These are phyloP conservation scores for Megalurothrips usitatus DNA, from an alignment of 2,888 invertebrate genomes.

Conservation along the genomic window DNA sequence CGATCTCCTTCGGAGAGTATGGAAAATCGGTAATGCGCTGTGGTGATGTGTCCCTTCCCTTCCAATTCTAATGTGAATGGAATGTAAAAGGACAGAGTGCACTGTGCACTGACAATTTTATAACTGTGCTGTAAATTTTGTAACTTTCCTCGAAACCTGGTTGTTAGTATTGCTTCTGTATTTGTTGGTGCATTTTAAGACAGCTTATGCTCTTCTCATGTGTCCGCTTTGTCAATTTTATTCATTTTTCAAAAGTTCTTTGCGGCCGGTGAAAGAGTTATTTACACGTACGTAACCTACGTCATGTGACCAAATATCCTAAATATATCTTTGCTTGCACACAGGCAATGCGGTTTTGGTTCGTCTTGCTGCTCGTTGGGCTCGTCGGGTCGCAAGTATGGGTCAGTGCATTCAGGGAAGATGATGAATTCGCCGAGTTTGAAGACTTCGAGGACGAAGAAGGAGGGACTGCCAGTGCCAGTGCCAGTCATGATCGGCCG, in stretches of 20 bases:
- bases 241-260: background rate
- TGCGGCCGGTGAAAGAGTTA: background rate
- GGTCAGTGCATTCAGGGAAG: constrained; percentile 49
- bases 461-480: constrained; percentile 42
- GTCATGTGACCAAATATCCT: background rate
- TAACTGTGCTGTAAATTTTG: background rate
- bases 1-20: background rate
- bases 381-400: constrained; percentile 47
- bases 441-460: constrained; percentile 78
- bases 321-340: background rate
- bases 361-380: constrained; percentile 46
- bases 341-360: constrained; percentile 47
- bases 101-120: background rate
- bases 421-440: constrained; percentile 92
- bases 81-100: background rate
- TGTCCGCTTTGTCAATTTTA: background rate
- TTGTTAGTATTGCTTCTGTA: background rate
- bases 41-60: background rate
- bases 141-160: background rate
- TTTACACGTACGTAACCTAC: background rate
- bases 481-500: constrained; percentile 26
- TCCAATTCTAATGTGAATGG: background rate
- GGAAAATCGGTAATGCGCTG: background rate
- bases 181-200: background rate
- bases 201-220: background rate